Evolutionary conservation across 2,113 vertebrate genomes (phyloP), one percentile per base, ranked within the genome.

Genomic region (Camelus bactrianus): DNA sequence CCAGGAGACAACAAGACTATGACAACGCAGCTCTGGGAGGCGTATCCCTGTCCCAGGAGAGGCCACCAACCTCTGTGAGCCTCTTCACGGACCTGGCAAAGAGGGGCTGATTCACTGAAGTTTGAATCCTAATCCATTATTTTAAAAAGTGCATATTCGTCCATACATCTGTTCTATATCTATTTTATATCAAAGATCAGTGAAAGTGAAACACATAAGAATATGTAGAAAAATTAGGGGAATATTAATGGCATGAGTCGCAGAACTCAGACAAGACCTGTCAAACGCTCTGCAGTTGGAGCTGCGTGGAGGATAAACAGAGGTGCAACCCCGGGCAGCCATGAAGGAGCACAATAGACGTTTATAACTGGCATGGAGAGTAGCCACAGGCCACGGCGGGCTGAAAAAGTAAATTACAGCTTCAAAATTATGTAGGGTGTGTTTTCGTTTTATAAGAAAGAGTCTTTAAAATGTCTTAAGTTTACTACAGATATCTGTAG

Each of bases 301-400:
- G 15, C 54, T 22, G 30, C 8, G 11, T 2, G 0, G 58, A 3
- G 19, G 16, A 1, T 8, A 30, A 52, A 3, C 20, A 32, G 50
- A 46, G 2, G n/a, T 0, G 9, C 10, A 8, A 0, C 0, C 1
- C 4, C 30, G 42, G 8, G 24, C 10, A 42, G 19, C 2, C 17
- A 2, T 48, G 30, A 6, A 32, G 22, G 1, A 46, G 19, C 9
- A 3, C 42, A 24, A 22, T 22, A 0, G 54, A 67, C 12, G 2
- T 20, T 79, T 38, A 2, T 1, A 5, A 1, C 1, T 32, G 35
- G n/a, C 11, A 4, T 15, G 20, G 22, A 42, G 73, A 22, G 12
- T 2, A 82, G 28, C 52, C 8, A 15, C 2, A 11, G 6, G 8
- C 14, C 26, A 48, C 7, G 11, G 22, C 5, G 26, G 48, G 13